These are phyloP conservation scores for Pachycephus smyrnensis DNA, from an alignment of 2,888 invertebrate genomes.

Conservation along the genomic window DNA sequence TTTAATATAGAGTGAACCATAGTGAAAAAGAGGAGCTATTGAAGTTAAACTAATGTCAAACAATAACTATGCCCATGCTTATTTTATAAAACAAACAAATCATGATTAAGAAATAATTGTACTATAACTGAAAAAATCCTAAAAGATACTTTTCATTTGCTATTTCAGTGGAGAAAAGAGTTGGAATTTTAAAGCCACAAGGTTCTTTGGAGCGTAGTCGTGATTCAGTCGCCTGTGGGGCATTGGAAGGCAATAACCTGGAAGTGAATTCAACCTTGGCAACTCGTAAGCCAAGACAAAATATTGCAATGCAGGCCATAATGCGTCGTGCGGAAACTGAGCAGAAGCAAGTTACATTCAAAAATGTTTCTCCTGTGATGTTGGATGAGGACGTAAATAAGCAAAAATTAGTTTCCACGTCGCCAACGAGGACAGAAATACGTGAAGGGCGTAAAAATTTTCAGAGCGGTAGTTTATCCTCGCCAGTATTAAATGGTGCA, in stretches of 20 bases:
- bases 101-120: neutral
- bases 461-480: neutral
- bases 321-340: constrained; percentile 78
- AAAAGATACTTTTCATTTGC: neutral
- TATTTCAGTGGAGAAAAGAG: constrained; percentile 70
- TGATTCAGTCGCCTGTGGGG: constrained; percentile 50
- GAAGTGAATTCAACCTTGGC: constrained; percentile 40
- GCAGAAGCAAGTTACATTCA: constrained; percentile 72
- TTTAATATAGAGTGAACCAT: neutral
- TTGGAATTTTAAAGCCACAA: constrained; percentile 79
- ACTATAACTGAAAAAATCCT: neutral
- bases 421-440: constrained; percentile 28
- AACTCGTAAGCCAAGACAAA: constrained; percentile 71
- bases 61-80: too few species aligned
- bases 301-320: constrained; percentile 84
- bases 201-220: constrained; percentile 77
- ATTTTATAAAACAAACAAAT: too few species aligned
- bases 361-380: constrained; percentile 56
- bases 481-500: constrained; percentile 8
- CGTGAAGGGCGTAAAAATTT: neutral
- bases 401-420: constrained; percentile 19
- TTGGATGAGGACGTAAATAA: constrained; percentile 42
- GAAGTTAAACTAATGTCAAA: neutral
- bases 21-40: neutral
- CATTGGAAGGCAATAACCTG: constrained; percentile 39